phyloP scores from a whole-genome alignment of 30 jellyfish, hydroid and myxozoan genomes.

The Aurelia sp. region DNA sequence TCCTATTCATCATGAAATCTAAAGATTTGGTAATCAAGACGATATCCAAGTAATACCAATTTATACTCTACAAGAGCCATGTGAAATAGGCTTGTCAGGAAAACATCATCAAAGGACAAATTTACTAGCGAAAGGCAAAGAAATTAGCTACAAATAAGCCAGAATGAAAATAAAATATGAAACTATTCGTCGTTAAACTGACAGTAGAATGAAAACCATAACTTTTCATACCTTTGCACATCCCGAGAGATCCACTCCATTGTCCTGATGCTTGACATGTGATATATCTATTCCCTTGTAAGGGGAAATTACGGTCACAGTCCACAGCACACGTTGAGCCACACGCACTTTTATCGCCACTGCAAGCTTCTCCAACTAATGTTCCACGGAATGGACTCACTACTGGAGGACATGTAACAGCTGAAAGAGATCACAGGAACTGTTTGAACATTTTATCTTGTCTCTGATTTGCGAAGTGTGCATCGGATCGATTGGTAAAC shows the following conservation, averaged over 20 bases:
- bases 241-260: slow-evolving; percentile 85
- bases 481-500: background rate
- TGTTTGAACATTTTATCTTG: background rate
- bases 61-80: too few relatives aligned
- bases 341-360: slow-evolving; percentile 83
- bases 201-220: too few relatives aligned
- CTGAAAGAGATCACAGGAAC: slow-evolving; percentile 12
- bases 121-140: too few relatives aligned
- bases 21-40: too few relatives aligned
- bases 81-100: too few relatives aligned
- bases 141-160: too few relatives aligned
- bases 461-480: background rate
- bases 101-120: too few relatives aligned
- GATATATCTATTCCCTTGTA: slow-evolving; percentile 77
- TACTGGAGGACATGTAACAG: slow-evolving; percentile 71
- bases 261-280: slow-evolving; percentile 77
- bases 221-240: slow-evolving; percentile 70
- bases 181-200: background rate
- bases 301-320: slow-evolving; percentile 67
- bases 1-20: too few relatives aligned
- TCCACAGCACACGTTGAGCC: slow-evolving; percentile 68
- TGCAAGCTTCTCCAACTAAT: slow-evolving; percentile 76
- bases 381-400: slow-evolving; percentile 72
- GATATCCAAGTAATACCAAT: too few relatives aligned
- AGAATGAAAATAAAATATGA: background rate